A percentile compares a stretch with the other conserved stretches of the same genome.
Conservation (phyloP, 2,113 vertebrate species). For the Nannospalax galili region DNA sequence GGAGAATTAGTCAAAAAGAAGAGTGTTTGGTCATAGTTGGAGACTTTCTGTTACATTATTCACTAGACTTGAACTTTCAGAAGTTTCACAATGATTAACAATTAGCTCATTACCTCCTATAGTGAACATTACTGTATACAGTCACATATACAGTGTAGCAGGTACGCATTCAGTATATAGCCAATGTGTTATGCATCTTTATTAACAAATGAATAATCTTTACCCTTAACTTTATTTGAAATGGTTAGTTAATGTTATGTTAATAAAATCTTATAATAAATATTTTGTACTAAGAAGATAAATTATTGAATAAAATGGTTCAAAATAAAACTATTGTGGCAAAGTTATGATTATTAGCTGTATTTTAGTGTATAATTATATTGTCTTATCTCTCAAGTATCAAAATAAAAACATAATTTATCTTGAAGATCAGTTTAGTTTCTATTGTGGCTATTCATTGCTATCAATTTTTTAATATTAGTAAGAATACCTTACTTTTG, state of each 20-base stretch:
- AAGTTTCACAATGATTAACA: not conserved
- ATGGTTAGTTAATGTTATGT: not conserved
- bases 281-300: conserved; percentile 44
- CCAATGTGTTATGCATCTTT: not conserved
- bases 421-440: conserved; percentile 44
- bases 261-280: conserved; percentile 22
- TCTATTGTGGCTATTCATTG: not conserved
- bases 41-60: conserved; percentile 31
- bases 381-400: conserved; percentile 8
- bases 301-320: conserved; percentile 48
- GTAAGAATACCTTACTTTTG: not conserved
- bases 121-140: not conserved
- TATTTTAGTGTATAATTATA: not conserved
- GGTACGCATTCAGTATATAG: not conserved
- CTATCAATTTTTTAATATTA: conserved; percentile 28
- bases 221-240: conserved; percentile 32
- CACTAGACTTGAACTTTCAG: not conserved
- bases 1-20: conserved; percentile 30
- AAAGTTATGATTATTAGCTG: conserved; percentile 21
- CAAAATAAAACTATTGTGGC: conserved; percentile 54
- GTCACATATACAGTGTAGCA: not conserved
- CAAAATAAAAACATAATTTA: conserved; percentile 4
- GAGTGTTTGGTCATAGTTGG: not conserved
- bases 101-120: conserved; percentile 34
- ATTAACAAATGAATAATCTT: conserved; percentile 31